Conservation (phyloP, 2,888 invertebrate genomes). For the Sminthurinus aureus region DNA sequence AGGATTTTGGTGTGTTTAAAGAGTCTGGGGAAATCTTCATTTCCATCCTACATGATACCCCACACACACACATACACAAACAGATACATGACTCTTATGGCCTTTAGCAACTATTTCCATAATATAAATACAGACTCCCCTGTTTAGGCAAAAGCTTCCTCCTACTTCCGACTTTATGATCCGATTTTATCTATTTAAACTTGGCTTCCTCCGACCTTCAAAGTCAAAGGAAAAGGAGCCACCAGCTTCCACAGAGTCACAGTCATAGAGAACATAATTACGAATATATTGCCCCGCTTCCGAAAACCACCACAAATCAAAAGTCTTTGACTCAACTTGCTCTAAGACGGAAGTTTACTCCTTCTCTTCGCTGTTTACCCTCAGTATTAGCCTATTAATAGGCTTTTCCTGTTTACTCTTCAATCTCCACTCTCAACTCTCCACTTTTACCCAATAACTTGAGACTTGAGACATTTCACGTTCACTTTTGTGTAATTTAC, state of each 20-base stretch:
- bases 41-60: not conserved
- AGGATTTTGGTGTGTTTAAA: slow-evolving; percentile 45
- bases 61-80: no score
- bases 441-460: no score
- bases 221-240: not conserved
- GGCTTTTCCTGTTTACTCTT: no score
- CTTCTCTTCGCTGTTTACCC: not conserved
- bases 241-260: not conserved
- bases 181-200: slow-evolving; percentile 43
- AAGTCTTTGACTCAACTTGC: not conserved
- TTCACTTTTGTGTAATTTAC: no score
- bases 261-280: not conserved
- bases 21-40: slow-evolving; percentile 16
- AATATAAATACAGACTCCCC: not conserved
- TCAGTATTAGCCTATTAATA: no score
- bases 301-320: not conserved
- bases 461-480: no score
- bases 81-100: not conserved
- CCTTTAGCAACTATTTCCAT: slow-evolving; percentile 16
- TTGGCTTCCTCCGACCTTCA: not conserved
- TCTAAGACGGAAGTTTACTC: not conserved
- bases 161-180: slow-evolving; percentile 33
- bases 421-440: no score
- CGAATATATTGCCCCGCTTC: not conserved
- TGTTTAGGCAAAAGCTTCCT: no score